phyloP scores from a whole-genome alignment of 2,888 invertebrate genomes.

The Reticulitermes lucifugus region DNA sequence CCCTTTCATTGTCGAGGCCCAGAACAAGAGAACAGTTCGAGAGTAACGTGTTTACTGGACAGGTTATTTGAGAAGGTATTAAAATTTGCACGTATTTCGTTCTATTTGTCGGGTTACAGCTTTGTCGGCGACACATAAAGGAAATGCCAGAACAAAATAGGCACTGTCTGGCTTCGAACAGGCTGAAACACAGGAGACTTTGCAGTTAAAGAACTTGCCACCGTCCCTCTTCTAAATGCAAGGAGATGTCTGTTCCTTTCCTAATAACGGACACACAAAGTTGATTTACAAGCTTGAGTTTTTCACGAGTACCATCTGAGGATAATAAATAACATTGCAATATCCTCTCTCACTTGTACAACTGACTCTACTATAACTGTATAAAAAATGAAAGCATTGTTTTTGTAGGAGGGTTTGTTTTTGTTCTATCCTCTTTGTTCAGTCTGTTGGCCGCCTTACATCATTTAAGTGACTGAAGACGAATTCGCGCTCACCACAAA shows the following conservation, averaged over 20 bases:
- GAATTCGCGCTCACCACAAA: background rate
- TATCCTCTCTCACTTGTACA: background rate
- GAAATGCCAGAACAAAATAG: background rate
- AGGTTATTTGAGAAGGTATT: background rate
- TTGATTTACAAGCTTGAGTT: background rate
- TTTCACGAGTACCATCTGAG: background rate
- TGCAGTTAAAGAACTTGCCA: background rate
- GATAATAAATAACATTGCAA: background rate
- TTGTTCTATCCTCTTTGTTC: background rate
- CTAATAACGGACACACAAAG: background rate
- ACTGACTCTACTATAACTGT: background rate
- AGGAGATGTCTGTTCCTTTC: background rate
- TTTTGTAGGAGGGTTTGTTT: background rate
- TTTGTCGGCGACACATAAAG: background rate
- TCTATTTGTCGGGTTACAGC: background rate
- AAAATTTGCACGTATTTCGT: background rate
- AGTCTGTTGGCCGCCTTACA: background rate
- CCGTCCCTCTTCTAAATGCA: background rate
- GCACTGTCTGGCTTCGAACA: background rate
- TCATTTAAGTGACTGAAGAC: background rate
- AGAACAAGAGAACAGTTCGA: background rate
- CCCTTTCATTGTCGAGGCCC: too few species aligned
- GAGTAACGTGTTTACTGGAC: background rate
- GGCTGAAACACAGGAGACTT: background rate
- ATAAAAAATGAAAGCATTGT: background rate